A percentile compares a stretch with the other conserved stretches of the same genome.
Conservation (phyloP, 2,797 vertebrate species). For the Picus viridis region DNA sequence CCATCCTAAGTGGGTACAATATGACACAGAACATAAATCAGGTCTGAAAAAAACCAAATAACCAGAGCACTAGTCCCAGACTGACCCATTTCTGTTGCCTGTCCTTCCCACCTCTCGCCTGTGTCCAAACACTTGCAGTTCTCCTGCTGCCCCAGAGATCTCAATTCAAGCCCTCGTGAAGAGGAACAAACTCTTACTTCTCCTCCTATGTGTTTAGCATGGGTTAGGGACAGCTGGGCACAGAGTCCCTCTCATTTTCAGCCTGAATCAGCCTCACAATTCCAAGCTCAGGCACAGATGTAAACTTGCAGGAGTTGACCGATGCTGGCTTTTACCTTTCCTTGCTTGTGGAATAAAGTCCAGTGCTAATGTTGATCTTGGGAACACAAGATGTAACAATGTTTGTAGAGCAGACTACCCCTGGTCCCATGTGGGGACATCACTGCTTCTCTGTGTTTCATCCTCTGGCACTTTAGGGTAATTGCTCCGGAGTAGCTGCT, state of each 20-base stretch:
- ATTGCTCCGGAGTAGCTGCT: background rate
- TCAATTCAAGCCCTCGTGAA: background rate
- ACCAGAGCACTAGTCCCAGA: background rate
- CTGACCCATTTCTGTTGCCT: background rate
- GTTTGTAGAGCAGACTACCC: background rate
- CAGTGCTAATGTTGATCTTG: background rate
- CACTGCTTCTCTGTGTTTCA: background rate
- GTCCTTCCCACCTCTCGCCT: background rate
- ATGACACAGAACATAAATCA: constrained; percentile 38
- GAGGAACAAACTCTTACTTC: background rate
- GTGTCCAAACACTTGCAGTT: background rate
- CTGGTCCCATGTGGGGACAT: background rate
- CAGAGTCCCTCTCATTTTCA: background rate
- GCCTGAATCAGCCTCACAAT: background rate
- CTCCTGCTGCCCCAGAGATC: background rate
- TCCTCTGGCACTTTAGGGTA: background rate
- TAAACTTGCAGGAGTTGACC: background rate
- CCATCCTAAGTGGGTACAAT: background rate
- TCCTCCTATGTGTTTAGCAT: background rate
- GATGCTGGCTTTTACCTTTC: background rate
- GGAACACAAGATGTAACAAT: background rate
- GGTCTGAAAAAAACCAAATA: background rate
- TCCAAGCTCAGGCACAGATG: background rate
- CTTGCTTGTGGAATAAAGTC: background rate
- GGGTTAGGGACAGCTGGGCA: background rate